A percentile compares a stretch with the other conserved stretches of the same genome.
Evolutionary conservation across 2,888 invertebrate species (phyloP).

Genomic region (Galerucella calmariensis): DNA sequence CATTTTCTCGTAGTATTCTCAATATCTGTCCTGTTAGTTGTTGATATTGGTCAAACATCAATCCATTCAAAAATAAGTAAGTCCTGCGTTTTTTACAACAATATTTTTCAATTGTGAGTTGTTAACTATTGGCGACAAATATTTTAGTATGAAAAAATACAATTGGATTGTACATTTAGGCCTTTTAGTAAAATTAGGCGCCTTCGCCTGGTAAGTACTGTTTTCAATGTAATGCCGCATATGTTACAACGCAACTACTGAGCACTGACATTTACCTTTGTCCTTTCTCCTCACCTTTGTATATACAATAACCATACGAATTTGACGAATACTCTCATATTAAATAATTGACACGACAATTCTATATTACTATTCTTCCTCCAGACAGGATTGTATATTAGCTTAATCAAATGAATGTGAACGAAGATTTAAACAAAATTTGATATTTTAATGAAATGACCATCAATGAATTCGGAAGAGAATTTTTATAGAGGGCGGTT

Average conservation of each 20-base stretch:
- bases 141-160: constrained; percentile 31
- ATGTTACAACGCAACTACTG: constrained; percentile 63
- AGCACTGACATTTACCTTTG: constrained; percentile 61
- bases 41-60: neutral
- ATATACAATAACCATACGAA: constrained; percentile 22
- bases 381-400: too few species aligned
- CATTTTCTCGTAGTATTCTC: neutral
- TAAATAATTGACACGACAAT: neutral
- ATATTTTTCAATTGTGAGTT: too few species aligned
- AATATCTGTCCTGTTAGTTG: neutral
- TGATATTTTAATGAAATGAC: too few species aligned
- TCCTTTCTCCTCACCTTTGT: constrained; percentile 40
- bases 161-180: constrained; percentile 54
- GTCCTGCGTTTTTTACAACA: too few species aligned
- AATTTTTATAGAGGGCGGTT: too few species aligned
- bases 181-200: constrained; percentile 56
- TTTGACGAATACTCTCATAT: neutral
- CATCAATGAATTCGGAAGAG: too few species aligned
- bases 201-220: constrained; percentile 53
- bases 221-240: constrained; percentile 52
- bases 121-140: constrained; percentile 12
- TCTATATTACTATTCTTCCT: neutral
- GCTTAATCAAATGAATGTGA: too few species aligned
- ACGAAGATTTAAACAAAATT: too few species aligned
- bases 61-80: neutral